Base-by-base conservation (phyloP, 2,888 invertebrate species). In the Tetanocera ferruginea region DNA sequence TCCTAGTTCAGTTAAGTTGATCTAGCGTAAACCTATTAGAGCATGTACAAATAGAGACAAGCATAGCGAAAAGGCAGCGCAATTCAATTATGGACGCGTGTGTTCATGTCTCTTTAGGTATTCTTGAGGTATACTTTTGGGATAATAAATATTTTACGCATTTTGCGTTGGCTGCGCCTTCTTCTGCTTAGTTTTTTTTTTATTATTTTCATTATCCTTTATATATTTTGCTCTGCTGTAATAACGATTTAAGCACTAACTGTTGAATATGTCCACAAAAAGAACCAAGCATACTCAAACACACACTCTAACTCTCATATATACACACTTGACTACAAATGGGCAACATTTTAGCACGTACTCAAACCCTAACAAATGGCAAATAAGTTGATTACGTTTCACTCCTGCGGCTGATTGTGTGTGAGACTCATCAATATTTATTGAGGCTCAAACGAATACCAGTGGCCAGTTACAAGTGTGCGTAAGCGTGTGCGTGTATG, bases 371-470 rank as follows among this genome's bases (percentile, higher is more conserved):
- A 19, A 28, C 64, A 66, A 66, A 66, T 66, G 64, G 31, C 34
- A 66, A 66, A 66, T 66, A 66, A 66, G 64, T 66, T 66, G 64
- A 66, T 66, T 66, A 66, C 64, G 64, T 66, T 66, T 34, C 31
- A 37, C 64, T 17, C 34, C 31, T 28, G 31, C 31, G 64, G 64
- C 34, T 66, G 64, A 60, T 60, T 60, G 60, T 60, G 60, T 60
- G 60, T 28, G 25, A 5, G 60, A 19, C 64, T 66, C 64, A 66
- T 66, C 64, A 66, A 66, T 66, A 66, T 66, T 66, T 66, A 66
- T 66, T 66, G 64, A 8, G 64, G 37, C 64, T 66, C 31, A 66
- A 31, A 19, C n/a, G 55, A n/a, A 23, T 19, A 55, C 1, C 55
- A 55, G 43, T 14, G 43, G 14, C 43, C 43, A 43, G 43, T 43